These are phyloP conservation scores for Bucco capensis DNA, from an alignment of 2,113 vertebrate species.

Conservation along the genomic window DNA sequence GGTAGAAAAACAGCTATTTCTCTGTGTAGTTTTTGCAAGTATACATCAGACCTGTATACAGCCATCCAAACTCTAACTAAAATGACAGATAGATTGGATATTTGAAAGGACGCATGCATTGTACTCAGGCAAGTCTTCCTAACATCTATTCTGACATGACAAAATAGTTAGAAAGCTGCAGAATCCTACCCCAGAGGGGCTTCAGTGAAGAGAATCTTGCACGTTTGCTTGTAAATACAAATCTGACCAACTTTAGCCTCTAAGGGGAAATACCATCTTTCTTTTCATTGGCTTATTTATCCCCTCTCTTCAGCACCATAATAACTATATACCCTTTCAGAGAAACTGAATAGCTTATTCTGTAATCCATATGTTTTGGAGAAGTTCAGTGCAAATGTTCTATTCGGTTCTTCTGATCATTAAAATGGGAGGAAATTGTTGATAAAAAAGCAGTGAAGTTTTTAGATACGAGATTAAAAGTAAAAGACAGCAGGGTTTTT, in stretches of 20 bases:
- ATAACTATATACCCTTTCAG: neutral
- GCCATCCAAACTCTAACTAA: neutral
- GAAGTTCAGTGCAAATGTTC: neutral
- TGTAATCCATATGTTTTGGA: neutral
- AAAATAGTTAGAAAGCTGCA: neutral
- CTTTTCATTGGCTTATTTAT: neutral
- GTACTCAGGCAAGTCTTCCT: neutral
- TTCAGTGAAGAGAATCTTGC: neutral
- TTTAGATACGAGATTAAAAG: neutral
- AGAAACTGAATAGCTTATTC: neutral
- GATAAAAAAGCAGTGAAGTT: neutral
- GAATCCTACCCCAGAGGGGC: neutral
- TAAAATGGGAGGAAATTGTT: neutral
- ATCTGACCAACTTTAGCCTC: neutral
- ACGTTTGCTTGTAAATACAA: conserved; percentile 20
- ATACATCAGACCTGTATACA: neutral
- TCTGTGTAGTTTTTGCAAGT: neutral
- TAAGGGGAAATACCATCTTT: neutral
- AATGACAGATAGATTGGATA: conserved; percentile 29
- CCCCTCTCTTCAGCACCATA: neutral
- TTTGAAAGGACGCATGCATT: neutral
- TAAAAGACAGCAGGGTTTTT: neutral
- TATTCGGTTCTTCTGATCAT: neutral
- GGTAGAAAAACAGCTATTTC: neutral
- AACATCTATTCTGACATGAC: neutral